Evolutionary conservation across 2,888 invertebrate species (phyloP).

Genomic region (Iphiclides podalirius): DNA sequence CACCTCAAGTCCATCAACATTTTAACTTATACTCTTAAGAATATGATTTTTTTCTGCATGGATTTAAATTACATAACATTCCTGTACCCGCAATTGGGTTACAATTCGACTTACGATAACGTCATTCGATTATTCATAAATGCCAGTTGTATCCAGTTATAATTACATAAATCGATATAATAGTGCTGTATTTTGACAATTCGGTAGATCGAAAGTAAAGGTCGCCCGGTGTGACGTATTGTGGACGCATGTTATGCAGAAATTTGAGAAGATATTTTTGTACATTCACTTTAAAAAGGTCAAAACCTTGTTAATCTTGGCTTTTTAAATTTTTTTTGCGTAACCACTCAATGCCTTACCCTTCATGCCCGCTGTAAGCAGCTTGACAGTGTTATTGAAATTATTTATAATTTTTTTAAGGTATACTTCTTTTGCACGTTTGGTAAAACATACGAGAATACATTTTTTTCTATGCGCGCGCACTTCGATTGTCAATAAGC

Average conservation of each 20-base stretch:
- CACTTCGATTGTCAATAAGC: too few relatives aligned
- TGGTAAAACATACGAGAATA: too few relatives aligned
- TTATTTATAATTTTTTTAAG: too few relatives aligned
- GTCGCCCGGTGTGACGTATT: neutral
- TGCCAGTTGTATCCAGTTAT: slow-evolving; percentile 13
- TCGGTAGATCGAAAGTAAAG: slow-evolving; percentile 7
- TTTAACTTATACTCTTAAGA: too few relatives aligned
- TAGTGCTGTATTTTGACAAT: slow-evolving; percentile 7
- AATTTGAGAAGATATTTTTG: slow-evolving; percentile 4
- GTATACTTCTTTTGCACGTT: too few relatives aligned
- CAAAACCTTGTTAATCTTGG: slow-evolving; percentile 1
- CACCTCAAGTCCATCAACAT: too few relatives aligned
- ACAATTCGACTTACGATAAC: slow-evolving; percentile 6
- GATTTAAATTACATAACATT: neutral
- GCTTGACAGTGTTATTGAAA: too few relatives aligned
- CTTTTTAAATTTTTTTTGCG: neutral
- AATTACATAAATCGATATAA: slow-evolving; percentile 21
- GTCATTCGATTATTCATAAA: slow-evolving; percentile 20
- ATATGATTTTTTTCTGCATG: too few relatives aligned
- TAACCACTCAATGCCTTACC: too few relatives aligned
- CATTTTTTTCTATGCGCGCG: too few relatives aligned
- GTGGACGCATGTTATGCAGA: neutral
- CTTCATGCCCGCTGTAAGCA: too few relatives aligned
- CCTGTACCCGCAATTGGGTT: neutral
- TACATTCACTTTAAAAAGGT: slow-evolving; percentile 8